A percentile compares a stretch with the other conserved stretches of the same genome.
Conservation (phyloP, 1,140 invertebrate genomes). For the Aphis craccivora region DNA sequence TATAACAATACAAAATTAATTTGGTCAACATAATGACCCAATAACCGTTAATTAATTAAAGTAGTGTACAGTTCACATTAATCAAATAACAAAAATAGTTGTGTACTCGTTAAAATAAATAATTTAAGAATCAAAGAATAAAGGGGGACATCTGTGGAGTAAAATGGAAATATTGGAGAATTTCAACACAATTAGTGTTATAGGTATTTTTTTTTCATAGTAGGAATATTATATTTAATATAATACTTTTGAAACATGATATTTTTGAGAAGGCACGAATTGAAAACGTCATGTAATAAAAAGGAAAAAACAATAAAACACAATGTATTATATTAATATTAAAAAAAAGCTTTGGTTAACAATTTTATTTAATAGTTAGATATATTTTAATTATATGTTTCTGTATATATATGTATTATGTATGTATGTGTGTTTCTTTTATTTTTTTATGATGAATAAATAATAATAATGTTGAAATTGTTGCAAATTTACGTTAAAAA, state of each 20-base stretch:
- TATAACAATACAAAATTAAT: background rate
- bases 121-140: background rate
- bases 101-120: background rate
- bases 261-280: background rate
- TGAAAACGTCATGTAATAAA: conserved; percentile 9
- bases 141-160: background rate
- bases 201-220: background rate
- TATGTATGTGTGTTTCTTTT: background rate
- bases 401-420: background rate
- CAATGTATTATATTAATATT: background rate
- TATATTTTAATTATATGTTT: background rate
- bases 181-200: background rate
- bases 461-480: background rate
- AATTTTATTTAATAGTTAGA: background rate
- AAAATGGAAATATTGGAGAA: background rate
- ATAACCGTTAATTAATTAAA: background rate
- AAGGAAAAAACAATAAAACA: background rate
- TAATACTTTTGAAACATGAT: conserved; percentile 7
- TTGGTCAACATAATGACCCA: too few species aligned
- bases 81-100: background rate
- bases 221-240: conserved; percentile 4
- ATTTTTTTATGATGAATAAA: background rate
- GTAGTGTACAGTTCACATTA: background rate
- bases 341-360: background rate
- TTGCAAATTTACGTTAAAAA: background rate